Conservation (phyloP, 2,888 invertebrate genomes). For the Pammene fasciana region DNA sequence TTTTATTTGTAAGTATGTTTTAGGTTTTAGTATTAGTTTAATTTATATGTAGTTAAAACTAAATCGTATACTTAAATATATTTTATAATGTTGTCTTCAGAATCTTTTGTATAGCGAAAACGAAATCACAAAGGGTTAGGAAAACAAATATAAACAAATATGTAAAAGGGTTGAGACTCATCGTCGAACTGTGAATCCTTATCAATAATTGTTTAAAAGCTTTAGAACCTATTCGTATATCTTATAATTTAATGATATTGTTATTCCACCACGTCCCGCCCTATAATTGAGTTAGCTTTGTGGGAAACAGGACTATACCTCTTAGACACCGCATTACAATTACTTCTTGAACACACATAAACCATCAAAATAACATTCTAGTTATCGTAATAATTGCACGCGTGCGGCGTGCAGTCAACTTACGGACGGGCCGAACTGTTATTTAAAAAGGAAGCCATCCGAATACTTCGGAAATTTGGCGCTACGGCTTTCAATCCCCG, state of each 20-base stretch:
- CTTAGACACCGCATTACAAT: neutral
- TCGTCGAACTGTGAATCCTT: neutral
- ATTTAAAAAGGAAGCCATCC: too few relatives aligned
- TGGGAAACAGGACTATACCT: neutral
- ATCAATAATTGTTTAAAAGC: constrained; percentile 12
- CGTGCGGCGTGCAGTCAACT: too few relatives aligned
- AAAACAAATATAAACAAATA: neutral
- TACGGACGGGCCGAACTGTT: too few relatives aligned
- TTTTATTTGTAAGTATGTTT: too few relatives aligned
- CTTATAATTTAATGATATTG: constrained; percentile 15
- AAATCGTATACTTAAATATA: too few relatives aligned
- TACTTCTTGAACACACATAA: neutral
- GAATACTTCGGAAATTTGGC: too few relatives aligned
- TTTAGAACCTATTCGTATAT: constrained; percentile 1
- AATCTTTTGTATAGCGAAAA: neutral
- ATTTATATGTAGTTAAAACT: too few relatives aligned
- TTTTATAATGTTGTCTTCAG: too few relatives aligned
- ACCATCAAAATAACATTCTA: neutral
- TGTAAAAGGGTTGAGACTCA: neutral
- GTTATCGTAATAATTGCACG: too few relatives aligned
- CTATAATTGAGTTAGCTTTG: constrained; percentile 32
- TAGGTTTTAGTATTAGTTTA: too few relatives aligned
- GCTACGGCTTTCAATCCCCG: too few relatives aligned
- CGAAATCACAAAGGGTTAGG: neutral
- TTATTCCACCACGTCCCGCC: constrained; percentile 10